Percentiles rank a stretch among this genome's conserved stretches.
These are phyloP conservation scores for Mya arenaria DNA, from an alignment of 1,140 invertebrate genomes.

Conservation along the genomic window DNA sequence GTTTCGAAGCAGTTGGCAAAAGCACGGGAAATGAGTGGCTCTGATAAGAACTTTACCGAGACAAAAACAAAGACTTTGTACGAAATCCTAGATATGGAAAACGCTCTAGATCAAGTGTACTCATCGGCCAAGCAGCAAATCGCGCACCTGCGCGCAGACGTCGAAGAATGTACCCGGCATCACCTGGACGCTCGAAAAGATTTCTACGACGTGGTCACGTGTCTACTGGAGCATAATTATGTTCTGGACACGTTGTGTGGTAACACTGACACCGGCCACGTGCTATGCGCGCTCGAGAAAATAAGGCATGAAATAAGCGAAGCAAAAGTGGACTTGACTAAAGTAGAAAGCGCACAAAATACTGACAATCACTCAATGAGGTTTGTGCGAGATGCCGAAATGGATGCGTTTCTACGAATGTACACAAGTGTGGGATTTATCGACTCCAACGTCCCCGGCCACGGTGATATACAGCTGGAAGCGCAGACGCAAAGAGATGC, in stretches of 20 bases:
- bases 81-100: slow-evolving; percentile 26
- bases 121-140: slow-evolving; percentile 29
- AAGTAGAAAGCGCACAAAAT: background rate
- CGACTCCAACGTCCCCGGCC: slow-evolving; percentile 15
- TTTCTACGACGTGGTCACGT: slow-evolving; percentile 33
- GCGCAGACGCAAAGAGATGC: background rate
- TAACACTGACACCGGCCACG: background rate
- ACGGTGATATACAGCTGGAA: background rate
- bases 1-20: slow-evolving; percentile 25
- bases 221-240: slow-evolving; percentile 24
- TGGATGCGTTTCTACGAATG: slow-evolving; percentile 5
- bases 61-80: slow-evolving; percentile 7
- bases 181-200: slow-evolving; percentile 35
- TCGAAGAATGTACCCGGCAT: slow-evolving; percentile 1
- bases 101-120: background rate
- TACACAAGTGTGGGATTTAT: slow-evolving; percentile 41
- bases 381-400: slow-evolving; percentile 6
- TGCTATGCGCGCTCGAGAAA: background rate
- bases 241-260: background rate
- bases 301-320: background rate
- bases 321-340: background rate
- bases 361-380: background rate
- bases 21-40: slow-evolving; percentile 4
- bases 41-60: slow-evolving; percentile 19
- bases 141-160: background rate